Evolutionary conservation across 2,888 invertebrate genomes (phyloP).

Genomic region (Dasysyrphus albostriatus): DNA sequence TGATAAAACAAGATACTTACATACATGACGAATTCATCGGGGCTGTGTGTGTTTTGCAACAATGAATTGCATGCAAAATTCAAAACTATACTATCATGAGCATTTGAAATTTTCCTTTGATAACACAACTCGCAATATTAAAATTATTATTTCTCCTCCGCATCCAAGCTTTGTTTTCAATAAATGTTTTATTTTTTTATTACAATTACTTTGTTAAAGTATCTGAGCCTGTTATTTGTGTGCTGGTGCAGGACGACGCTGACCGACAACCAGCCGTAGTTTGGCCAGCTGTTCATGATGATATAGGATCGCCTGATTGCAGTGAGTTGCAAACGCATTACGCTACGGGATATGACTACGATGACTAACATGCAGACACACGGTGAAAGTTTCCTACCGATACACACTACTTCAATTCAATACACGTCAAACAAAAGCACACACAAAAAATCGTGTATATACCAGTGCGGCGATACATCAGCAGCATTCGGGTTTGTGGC

Average conservation of each 20-base stretch:
- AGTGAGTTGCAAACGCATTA: conserved; percentile 7
- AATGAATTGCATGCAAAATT: no score
- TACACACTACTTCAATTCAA: neutral
- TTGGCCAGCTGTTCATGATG: conserved; percentile 14
- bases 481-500: conserved; percentile 2
- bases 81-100: neutral
- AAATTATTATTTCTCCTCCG: neutral
- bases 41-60: neutral
- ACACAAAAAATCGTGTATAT: neutral
- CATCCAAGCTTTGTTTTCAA: neutral
- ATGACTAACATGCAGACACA: conserved; percentile 15
- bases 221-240: conserved; percentile 5
- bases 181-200: neutral
- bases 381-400: neutral
- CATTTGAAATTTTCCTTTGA: conserved; percentile 3
- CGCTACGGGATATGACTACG: conserved; percentile 23
- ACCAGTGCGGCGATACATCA: neutral
- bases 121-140: neutral
- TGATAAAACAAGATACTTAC: neutral
- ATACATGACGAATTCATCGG: neutral
- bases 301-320: neutral
- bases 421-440: conserved; percentile 18
- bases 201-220: neutral
- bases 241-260: neutral
- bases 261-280: neutral